Base-by-base conservation (phyloP, 2,888 invertebrate genomes). In the Epinotia demarniana region DNA sequence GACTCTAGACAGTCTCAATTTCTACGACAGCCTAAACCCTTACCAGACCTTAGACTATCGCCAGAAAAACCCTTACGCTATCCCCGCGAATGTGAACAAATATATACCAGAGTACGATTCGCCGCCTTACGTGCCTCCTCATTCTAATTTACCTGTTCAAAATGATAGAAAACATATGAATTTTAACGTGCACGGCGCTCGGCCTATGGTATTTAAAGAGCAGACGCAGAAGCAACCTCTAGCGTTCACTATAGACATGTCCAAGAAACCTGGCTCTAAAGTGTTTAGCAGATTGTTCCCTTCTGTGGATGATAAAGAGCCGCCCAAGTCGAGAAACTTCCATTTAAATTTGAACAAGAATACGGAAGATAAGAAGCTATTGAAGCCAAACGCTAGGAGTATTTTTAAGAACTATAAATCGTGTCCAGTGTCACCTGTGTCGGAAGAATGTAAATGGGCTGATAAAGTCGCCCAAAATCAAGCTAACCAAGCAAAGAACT, bases 341-440 rank as follows among this genome's bases (percentile, higher is more conserved):
- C 89, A 91, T 70, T 83, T 94, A 46, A 91, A 90, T 79, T 81
- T 94, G 2, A 90, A 82, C 8, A 88, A 89, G 79, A 62, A 57
- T 19, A 77, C 81, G 8, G 89, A 86, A 3, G 90, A 92, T 2
- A 93, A 93, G 80, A 91, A 90, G 80, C 81, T 85, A 0, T 82
- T 87, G 0, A 94, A 94, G 79, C 87, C 92, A 0, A 92, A 89
- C 46, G 86, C 90, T 12, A 86, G 94, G 16, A 95, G 95, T 81
- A 96, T 96, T 72, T 92, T 96, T 64, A 96, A 96, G 80, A 95
- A 96, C 80, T 96, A 96, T 79, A 97, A 97, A 82, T 97, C 97
- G 5, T 96, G 97, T 80, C 97, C 97, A 0, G 97, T 97, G 0
- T 97, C 97, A 0, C 97, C 97, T 0, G 97, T 97, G 0, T 97